Evolutionary conservation across 1,140 invertebrate genomes (phyloP), one percentile per base, ranked within the genome.

Genomic region (Drosophila orena): DNA sequence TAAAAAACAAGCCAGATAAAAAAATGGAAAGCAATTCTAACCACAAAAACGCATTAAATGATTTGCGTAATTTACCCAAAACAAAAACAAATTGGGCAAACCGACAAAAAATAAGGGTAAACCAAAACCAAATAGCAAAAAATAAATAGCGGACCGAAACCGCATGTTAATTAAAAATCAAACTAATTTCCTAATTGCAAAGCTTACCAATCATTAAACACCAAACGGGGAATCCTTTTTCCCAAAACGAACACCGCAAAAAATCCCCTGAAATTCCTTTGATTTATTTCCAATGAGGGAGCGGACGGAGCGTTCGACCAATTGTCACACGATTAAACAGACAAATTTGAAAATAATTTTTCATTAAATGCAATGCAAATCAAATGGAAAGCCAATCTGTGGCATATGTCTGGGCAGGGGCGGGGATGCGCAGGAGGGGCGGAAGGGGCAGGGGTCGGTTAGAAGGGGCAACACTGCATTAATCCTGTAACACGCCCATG

Each of bases 131-230:
- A 78, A 72, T 38, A 42, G 57, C 58, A 77, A 71, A 47, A 74
- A 85, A 77, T 72, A 81, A 81, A 59, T 53, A 64, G 52, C 77
- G 55, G 35, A 46, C 65, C 65, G 49, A 77, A 80, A 89, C 84
- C 84, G 84, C 84, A 89, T 89, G 84, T 89, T 89, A 89, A 89
- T 89, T 89, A 89, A 89, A 89, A 89, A 89, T 89, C 84, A 89
- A 89, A 89, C 84, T 89, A 89, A 89, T 89, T 89, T 89, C 84
- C 84, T 89, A 89, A 89, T 89, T 89, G 84, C 84, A 77, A 89
- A 81, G 77, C 81, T 77, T 62, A 85, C 77, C 77, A 85, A 89
- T 89, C 84, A 89, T 89, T 89, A 80, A 89, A 79, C 84, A 84
- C 46, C 53, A 71, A 75, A 57, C 35, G 54, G 64, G 64, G 50